These are phyloP conservation scores for Lysandra coridon DNA, from an alignment of 2,888 invertebrate genomes.

Conservation along the genomic window DNA sequence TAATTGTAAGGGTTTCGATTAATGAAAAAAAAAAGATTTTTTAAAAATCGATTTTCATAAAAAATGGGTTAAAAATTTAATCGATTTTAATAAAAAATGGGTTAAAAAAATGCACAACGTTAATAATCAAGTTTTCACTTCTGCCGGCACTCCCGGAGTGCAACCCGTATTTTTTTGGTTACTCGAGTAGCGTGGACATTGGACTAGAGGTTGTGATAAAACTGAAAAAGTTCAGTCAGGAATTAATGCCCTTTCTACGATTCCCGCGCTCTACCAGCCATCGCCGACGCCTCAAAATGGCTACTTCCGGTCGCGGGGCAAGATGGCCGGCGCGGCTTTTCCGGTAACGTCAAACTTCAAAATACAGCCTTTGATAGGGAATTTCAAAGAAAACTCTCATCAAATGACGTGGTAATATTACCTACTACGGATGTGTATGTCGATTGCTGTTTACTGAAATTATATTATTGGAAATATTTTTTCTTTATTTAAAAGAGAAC, in stretches of 20 bases:
- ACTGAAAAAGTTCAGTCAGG: too few species aligned
- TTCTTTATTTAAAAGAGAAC: background rate
- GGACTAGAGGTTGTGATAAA: too few species aligned
- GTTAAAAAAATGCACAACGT: too few species aligned
- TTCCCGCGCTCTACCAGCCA: conserved; percentile 51
- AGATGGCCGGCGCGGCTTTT: conserved; percentile 66
- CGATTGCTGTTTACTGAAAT: background rate
- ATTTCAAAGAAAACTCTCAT: conserved; percentile 42
- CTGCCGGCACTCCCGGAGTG: too few species aligned
- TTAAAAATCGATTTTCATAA: too few species aligned
- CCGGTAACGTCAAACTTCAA: conserved; percentile 64
- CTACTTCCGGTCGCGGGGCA: conserved; percentile 66
- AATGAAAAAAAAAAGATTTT: too few species aligned
- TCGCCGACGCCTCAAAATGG: conserved; percentile 74
- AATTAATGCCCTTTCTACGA: conserved; percentile 43
- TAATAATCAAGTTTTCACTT: too few species aligned
- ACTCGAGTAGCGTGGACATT: too few species aligned
- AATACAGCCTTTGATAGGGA: conserved; percentile 55
- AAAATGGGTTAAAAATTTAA: too few species aligned
- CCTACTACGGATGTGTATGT: conserved; percentile 23
- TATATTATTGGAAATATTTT: background rate
- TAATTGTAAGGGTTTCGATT: too few species aligned
- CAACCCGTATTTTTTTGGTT: too few species aligned
- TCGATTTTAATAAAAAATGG: too few species aligned
- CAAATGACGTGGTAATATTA: conserved; percentile 32